Evolutionary conservation across 2,888 invertebrate species (phyloP), one percentile per base, ranked within the genome.

Genomic region (Acheta domesticus): DNA sequence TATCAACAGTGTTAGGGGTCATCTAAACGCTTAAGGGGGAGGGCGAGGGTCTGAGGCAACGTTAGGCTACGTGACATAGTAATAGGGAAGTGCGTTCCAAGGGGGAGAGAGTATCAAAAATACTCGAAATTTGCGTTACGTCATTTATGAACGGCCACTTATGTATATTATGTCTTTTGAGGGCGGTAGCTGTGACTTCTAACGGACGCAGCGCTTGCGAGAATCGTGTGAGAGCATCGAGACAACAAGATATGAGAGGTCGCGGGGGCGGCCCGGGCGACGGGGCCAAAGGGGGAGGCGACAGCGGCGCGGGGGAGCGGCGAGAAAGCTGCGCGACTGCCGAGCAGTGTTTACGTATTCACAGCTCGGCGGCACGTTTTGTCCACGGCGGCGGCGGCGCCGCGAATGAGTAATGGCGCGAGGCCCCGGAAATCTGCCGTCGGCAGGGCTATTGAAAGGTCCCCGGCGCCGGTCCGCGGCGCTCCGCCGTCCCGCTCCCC

Each of bases 311-410:
- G 23, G 16, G n/a, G 16, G 16, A 12, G 62, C 50, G 2, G 62
- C n/a, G 16, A 12, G 16, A 4, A 62, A 12, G n/a, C 62, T n/a
- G 14, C 14, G 16, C 62, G 16, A n/a, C 62, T 62, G 16, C 62
- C 62, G 14, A 3, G 62, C 16, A 8, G 16, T 62, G 62, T 62
- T 62, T 62, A 62, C 62, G 62, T 62, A 62, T 62, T 62, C 62
- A 62, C 62, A 5, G 62, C 62, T 62, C 62, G 62, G n/a, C 62
- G 62, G 62, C 62, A 62, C 62, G 62, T 62, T 62, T 62, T 62
- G 62, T 62, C 62, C 62, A 62, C 62, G 62, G 62, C 14, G 62
- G 62, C 62, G n/a, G 62, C 62, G 62, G 62, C 16, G 16, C 62
- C n/a, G 62, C 16, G 62, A 62, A 62, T 62, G 62, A 62, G 62